A percentile compares a stretch with the other conserved stretches of the same genome.
These are phyloP conservation scores for Hydroisotoma schaefferi DNA, from an alignment of 2,888 invertebrate species.

Conservation along the genomic window DNA sequence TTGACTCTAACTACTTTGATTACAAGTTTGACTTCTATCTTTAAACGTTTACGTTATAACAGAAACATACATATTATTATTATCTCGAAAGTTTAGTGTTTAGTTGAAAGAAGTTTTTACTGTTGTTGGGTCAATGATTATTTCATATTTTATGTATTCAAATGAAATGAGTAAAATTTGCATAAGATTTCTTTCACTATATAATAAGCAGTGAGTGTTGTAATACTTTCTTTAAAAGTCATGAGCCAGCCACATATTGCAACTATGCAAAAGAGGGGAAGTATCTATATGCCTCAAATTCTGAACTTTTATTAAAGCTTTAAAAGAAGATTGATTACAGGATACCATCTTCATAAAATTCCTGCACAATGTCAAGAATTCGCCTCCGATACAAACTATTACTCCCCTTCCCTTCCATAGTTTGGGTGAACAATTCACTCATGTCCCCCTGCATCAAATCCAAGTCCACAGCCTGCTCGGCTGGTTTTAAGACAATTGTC, in stretches of 20 bases:
- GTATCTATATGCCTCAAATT: background rate
- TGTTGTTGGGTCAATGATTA: background rate
- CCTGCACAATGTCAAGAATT: background rate
- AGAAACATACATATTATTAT: background rate
- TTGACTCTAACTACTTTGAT: conserved; percentile 95
- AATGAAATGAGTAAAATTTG: background rate
- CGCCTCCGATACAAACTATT: background rate
- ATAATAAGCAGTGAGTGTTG: too few species aligned
- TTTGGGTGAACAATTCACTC: background rate
- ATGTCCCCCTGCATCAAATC: background rate
- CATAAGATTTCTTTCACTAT: background rate
- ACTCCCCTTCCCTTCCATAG: background rate
- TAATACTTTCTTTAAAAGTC: too few species aligned
- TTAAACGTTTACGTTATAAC: conserved; percentile 13
- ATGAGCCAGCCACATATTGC: too few species aligned
- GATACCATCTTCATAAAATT: background rate
- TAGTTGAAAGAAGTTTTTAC: conserved; percentile 5
- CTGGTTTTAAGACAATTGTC: background rate
- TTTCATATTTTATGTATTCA: background rate
- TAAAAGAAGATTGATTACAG: background rate
- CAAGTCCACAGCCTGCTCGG: background rate
- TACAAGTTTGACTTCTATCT: conserved; percentile 78
- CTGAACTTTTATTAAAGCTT: too few species aligned
- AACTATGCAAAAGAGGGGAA: background rate
- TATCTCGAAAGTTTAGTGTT: background rate